A percentile compares a stretch with the other conserved stretches of the same genome.
Evolutionary conservation across 2,888 invertebrate genomes (phyloP).

Genomic region (Nymphalis c-album): DNA sequence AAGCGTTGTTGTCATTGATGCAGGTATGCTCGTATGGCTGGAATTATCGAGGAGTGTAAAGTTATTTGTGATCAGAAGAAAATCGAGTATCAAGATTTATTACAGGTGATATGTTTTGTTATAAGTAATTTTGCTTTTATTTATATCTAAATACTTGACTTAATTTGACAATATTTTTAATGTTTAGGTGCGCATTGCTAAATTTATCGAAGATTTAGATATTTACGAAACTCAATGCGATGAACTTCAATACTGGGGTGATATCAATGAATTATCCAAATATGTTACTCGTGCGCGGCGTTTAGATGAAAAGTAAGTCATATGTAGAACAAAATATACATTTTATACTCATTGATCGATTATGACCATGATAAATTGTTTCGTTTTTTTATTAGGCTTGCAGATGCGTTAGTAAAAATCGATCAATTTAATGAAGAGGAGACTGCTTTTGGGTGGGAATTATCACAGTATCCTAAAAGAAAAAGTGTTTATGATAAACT

Average conservation of each 20-base stretch:
- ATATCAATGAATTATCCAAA: slow-evolving; percentile 89
- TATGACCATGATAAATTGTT: background rate
- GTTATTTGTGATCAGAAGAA: slow-evolving; percentile 90
- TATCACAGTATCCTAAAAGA: slow-evolving; percentile 93
- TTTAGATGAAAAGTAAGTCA: slow-evolving; percentile 84
- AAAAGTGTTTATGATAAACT: slow-evolving; percentile 90
- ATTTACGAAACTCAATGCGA: slow-evolving; percentile 90
- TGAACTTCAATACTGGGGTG: slow-evolving; percentile 93
- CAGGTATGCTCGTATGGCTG: slow-evolving; percentile 89
- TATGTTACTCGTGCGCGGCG: slow-evolving; percentile 91
- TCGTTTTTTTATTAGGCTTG: slow-evolving; percentile 69
- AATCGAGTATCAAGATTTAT: slow-evolving; percentile 90
- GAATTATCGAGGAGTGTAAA: slow-evolving; percentile 91
- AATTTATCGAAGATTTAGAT: slow-evolving; percentile 91
- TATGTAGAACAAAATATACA: background rate
- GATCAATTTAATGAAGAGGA: slow-evolving; percentile 96
- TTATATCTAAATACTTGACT: background rate
- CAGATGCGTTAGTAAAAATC: slow-evolving; percentile 88
- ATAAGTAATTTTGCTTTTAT: background rate
- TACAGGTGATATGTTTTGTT: slow-evolving; percentile 75
- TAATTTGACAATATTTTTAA: background rate
- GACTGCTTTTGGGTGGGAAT: slow-evolving; percentile 91
- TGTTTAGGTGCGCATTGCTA: slow-evolving; percentile 83
- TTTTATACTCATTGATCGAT: background rate
- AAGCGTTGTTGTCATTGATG: slow-evolving; percentile 11